Percentiles rank a stretch among this genome's conserved stretches.
Evolutionary conservation across 2,113 vertebrate genomes (phyloP).

Genomic region (Hippocampus barbouri): DNA sequence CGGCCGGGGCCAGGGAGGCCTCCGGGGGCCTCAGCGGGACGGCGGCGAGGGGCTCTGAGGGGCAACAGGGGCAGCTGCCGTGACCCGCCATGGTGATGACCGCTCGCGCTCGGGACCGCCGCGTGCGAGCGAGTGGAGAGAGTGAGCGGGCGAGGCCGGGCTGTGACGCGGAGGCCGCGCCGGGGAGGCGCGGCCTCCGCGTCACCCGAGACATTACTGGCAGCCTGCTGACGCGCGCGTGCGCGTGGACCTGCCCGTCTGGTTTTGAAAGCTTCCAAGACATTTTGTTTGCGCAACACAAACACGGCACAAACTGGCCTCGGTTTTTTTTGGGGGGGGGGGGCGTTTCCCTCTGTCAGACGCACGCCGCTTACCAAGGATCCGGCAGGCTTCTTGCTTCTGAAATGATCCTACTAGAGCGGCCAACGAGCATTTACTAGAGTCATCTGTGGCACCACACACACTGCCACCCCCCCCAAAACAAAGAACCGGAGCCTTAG

Average conservation of each 20-base stretch:
- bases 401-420: neutral
- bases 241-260: conserved; percentile 22
- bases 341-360: neutral
- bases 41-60: conserved; percentile 22
- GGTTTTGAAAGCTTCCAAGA: conserved; percentile 10
- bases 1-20: conserved; percentile 53
- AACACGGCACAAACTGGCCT: neutral
- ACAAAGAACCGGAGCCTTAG: no score
- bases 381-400: neutral
- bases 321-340: neutral
- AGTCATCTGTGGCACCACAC: no score
- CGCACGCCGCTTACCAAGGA: neutral
- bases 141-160: neutral
- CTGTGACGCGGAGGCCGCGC: neutral
- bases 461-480: no score
- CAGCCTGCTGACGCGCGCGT: conserved; percentile 26
- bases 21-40: neutral
- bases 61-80: conserved; percentile 53
- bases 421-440: no score
- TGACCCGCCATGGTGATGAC: conserved; percentile 31
- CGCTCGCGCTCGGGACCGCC: neutral
- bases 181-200: neutral
- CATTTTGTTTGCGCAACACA: neutral
- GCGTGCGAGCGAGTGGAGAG: neutral
- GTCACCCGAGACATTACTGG: conserved; percentile 23